Base-by-base conservation (phyloP, 2,113 vertebrate genomes). In the Origma solitaria region DNA sequence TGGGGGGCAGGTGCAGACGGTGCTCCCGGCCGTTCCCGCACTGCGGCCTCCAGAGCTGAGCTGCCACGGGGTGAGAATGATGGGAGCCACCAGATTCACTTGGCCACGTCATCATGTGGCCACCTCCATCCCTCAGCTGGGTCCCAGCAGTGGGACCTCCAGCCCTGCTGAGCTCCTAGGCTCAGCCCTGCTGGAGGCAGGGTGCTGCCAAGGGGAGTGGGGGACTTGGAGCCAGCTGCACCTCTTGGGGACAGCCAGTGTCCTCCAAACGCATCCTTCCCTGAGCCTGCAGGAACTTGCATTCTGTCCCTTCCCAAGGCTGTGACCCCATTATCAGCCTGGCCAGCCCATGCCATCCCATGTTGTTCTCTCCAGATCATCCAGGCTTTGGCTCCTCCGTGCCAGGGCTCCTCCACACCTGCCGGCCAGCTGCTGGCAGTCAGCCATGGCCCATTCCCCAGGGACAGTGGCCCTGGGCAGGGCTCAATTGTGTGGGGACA, bases 11-110 rank as follows among this genome's bases (percentile, higher is more conserved):
- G 65, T 0, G 1, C 69, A 69, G 81, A 40, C 0, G 4, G 60
- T 35, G 38, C 24, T 54, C 78, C 35, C 2, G 2, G 51, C 70
- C 3, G 7, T 21, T 31, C 60, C 10, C 1, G 4, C 0, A 1
- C 78, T 23, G 58, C 0, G 0, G 77, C 72, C 50, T 45, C 64
- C 3, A 0, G 10, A 84, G 31, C 5, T 6, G 49, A 82, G 58
- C 57, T 54, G 77, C 77, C 8, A 17, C 1, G 1, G 60, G 37
- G 21, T 0, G 5, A 70, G 30, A 0, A 30, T 2, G 3, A 62
- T 1, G 33, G 66, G 44, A 91, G 66, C 80, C 57, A 68, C 51
- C 42, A 24, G 28, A 31, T 73, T 64, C 77, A 13, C 50, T 44
- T 1, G 0, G 69, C 44, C 51, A 50, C 1, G 0, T 42, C 33